Conservation (phyloP, 2,797 vertebrate genomes). For the Huso huso region DNA sequence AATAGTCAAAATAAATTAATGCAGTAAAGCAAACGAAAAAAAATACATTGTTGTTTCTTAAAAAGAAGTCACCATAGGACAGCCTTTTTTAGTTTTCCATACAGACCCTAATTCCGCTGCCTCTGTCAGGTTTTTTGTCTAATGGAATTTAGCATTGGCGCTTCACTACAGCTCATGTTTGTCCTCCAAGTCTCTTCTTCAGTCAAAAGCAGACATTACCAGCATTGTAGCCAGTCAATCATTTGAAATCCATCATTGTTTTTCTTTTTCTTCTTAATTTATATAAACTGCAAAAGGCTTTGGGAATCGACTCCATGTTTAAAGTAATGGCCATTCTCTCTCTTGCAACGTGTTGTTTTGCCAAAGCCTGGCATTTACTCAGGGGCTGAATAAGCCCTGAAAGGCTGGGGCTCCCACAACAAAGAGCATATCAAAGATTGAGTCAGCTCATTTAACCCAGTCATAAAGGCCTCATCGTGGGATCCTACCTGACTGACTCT, state of each 20-base stretch:
- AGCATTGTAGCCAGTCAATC: neutral
- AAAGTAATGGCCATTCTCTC: neutral
- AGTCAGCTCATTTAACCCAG: slow-evolving; percentile 30
- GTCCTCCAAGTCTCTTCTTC: too few species aligned
- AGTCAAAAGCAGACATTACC: too few species aligned
- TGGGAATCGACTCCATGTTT: neutral
- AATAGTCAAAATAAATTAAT: too few species aligned
- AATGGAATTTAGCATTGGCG: too few species aligned
- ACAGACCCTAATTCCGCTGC: too few species aligned
- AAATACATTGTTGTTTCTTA: too few species aligned
- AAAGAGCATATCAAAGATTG: slow-evolving; percentile 26
- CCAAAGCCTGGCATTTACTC: slow-evolving; percentile 11
- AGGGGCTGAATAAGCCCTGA: slow-evolving; percentile 18
- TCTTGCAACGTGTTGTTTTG: neutral
- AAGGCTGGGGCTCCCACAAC: slow-evolving; percentile 12
- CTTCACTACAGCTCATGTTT: too few species aligned
- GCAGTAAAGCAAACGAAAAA: too few species aligned
- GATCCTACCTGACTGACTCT: slow-evolving; percentile 24
- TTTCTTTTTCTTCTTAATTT: neutral
- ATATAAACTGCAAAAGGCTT: neutral
- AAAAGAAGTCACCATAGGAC: neutral
- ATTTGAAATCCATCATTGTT: neutral
- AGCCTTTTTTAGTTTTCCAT: slow-evolving; percentile 2
- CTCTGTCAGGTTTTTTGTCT: too few species aligned
- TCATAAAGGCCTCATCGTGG: slow-evolving; percentile 28